These are phyloP conservation scores for Pollenia amentaria DNA, from an alignment of 2,888 invertebrate genomes.

Conservation along the genomic window DNA sequence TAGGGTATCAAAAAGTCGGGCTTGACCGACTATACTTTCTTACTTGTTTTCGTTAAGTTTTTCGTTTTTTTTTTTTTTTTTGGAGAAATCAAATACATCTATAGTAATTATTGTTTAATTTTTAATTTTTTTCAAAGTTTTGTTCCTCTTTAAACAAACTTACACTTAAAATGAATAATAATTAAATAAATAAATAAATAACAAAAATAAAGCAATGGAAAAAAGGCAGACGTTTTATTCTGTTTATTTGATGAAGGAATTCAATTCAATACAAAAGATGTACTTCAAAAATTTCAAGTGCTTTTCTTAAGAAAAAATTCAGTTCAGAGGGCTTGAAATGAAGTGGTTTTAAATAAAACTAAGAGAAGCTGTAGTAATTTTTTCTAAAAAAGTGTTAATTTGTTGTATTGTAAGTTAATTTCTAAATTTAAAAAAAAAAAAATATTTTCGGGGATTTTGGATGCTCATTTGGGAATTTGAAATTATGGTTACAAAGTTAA, in stretches of 20 bases:
- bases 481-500: too few relatives aligned
- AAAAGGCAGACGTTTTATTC: background rate
- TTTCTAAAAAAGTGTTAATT: too few relatives aligned
- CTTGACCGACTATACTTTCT: too few relatives aligned
- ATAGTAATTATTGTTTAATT: constrained; percentile 21
- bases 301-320: constrained; percentile 20
- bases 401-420: too few relatives aligned
- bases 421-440: too few relatives aligned
- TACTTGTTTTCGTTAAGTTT: background rate
- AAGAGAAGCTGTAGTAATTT: too few relatives aligned
- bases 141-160: constrained; percentile 46
- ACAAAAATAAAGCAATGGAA: background rate
- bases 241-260: background rate
- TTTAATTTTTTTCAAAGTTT: background rate
- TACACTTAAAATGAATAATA: background rate
- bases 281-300: constrained; percentile 60
- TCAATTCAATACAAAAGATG: constrained; percentile 38
- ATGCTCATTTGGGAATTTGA: too few relatives aligned
- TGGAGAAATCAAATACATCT: constrained; percentile 42
- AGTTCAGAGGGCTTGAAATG: background rate
- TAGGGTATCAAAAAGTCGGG: too few relatives aligned
- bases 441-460: too few relatives aligned
- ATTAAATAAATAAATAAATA: constrained; percentile 19
- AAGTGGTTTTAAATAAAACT: background rate
- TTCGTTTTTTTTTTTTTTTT: constrained; percentile 8